phyloP scores from a whole-genome alignment of 2,888 invertebrate species.

The Microdon myrmicae region DNA sequence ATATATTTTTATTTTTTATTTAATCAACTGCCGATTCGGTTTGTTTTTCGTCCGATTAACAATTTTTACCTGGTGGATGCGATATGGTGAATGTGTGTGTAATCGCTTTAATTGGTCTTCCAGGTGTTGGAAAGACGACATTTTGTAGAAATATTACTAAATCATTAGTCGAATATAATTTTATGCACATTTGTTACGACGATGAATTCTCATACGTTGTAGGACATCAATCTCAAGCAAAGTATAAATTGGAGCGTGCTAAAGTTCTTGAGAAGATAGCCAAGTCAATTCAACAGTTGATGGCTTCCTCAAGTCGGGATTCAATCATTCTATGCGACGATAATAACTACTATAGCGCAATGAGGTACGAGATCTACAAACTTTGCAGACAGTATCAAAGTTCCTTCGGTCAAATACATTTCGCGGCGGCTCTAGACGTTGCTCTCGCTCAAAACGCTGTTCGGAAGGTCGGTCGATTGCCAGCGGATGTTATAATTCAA shows the following conservation, averaged over 20 bases:
- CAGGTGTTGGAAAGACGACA: constrained; percentile 61
- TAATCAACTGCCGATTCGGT: no score
- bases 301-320: constrained; percentile 15
- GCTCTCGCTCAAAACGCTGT: constrained; percentile 55
- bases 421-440: constrained; percentile 42
- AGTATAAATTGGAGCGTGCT: constrained; percentile 54
- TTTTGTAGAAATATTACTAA: constrained; percentile 56
- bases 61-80: no score
- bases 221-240: constrained; percentile 5
- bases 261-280: constrained; percentile 51
- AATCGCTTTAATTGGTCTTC: constrained; percentile 61
- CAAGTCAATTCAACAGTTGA: constrained; percentile 7
- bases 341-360: constrained; percentile 63
- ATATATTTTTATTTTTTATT: no score
- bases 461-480: constrained; percentile 53
- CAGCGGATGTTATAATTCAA: constrained; percentile 54
- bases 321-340: constrained; percentile 62
- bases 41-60: no score
- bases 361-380: constrained; percentile 62
- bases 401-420: constrained; percentile 59
- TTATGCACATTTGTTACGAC: constrained; percentile 62
- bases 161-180: constrained; percentile 45
- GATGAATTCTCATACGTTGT: constrained; percentile 50
- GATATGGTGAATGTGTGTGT: constrained; percentile 59
- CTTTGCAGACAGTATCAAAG: constrained; percentile 53